Base-by-base conservation (phyloP, 2,113 vertebrate genomes). In the Corythornis cristatus region DNA sequence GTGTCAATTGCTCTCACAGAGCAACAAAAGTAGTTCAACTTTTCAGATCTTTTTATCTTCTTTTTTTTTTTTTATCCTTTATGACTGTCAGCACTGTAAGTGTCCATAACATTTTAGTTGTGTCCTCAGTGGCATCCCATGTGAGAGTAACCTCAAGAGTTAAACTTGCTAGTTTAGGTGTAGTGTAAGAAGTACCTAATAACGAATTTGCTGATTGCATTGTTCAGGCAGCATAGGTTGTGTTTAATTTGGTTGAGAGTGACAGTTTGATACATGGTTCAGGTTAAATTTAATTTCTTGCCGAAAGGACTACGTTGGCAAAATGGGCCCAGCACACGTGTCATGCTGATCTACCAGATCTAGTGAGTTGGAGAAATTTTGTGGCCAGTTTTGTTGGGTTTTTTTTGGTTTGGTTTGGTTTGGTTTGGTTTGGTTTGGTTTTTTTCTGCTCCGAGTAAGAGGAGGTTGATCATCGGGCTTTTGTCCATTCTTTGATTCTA, bases 271-370 rank as follows among this genome's bases (percentile, higher is more conserved):
- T 95, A 76, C 64, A 70, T 28, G n/a, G 56, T 93, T 96, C 54
- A 95, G 79, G 81, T 96, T 51, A 96, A 96, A 97, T 93, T 96
- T 94, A 96, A 96, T 96, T 97, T 97, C 71, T 74, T 89, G 26
- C 18, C 84, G 84, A 96, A 97, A 95, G 92, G 28, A 70, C 71
- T 83, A 92, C 80, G 14, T 95, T 96, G 81, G 62, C 57, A 92
- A 94, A 96, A 89, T 13, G 56, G 43, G 11, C 17, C 79, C 15
- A 96, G 58, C 33, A 70, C 80, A 42, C 87, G 31, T 75, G 68
- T 65, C 92, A 26, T 50, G 61, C n/a, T 88, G 77, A 66, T 78
- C n/a, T 83, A 68, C 40, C 48, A 88, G 15, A 45, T 54, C 4
- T 56, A 65, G 6, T 48, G 50, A 71, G 19, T 81, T 76, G 73